Percentiles rank a stretch among this genome's conserved stretches.
Evolutionary conservation across 2,113 vertebrate species (phyloP).

Genomic region (Mastomys natalensis): DNA sequence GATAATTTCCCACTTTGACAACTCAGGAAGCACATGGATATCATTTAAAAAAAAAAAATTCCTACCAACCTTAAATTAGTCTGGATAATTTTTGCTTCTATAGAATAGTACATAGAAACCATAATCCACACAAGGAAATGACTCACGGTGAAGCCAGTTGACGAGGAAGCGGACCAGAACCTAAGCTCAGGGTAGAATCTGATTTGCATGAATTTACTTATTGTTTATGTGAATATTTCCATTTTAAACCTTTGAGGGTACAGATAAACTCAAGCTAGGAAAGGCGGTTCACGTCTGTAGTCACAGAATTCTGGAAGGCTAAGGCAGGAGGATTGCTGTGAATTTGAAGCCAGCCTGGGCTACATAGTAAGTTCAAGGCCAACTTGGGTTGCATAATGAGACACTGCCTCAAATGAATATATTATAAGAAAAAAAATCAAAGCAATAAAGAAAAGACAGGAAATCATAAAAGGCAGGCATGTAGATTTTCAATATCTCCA

Average conservation of each 20-base stretch:
- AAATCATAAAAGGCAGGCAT: conserved; percentile 39
- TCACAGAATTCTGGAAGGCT: not conserved
- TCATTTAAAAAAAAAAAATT: not conserved
- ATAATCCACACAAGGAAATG: conserved; percentile 58
- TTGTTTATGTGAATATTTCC: not conserved
- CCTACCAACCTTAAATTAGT: conserved; percentile 55
- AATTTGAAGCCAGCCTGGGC: not conserved
- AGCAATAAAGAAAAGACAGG: conserved; percentile 22
- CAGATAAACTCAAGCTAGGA: not conserved
- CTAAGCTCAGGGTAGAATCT: not conserved
- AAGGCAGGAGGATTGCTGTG: not conserved
- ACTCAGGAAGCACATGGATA: conserved; percentile 17
- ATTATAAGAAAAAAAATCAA: not conserved
- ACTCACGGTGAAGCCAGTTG: conserved; percentile 5
- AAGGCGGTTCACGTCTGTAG: not conserved
- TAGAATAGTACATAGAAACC: conserved; percentile 55
- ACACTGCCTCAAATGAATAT: not conserved
- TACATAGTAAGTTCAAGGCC: not conserved
- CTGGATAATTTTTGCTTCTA: conserved; percentile 58
- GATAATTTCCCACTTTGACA: conserved; percentile 21
- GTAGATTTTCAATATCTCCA: not conserved
- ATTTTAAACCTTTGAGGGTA: conserved; percentile 33
- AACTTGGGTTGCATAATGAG: not conserved
- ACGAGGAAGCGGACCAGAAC: not conserved
- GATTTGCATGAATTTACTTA: conserved; percentile 27